Evolutionary conservation across 2,797 vertebrate species (phyloP).

Genomic region (Takifugu ocellatus): DNA sequence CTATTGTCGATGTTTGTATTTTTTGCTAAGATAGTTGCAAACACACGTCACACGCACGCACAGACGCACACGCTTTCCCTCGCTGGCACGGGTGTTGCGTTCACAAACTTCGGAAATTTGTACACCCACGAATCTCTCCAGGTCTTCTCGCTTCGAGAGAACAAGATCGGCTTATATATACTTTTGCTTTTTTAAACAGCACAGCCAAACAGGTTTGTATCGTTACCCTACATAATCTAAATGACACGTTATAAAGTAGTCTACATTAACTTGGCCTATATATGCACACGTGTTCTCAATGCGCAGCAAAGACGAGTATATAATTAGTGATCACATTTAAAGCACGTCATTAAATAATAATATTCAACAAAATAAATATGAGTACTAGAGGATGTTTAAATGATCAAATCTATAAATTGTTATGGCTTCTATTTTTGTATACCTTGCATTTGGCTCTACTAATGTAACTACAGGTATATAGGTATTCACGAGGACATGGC

Average conservation of each 20-base stretch:
- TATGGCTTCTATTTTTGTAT: too few species aligned
- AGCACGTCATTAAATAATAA: too few species aligned
- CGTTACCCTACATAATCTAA: background rate
- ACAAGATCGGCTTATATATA: background rate
- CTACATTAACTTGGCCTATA: background rate
- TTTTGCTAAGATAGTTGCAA: background rate
- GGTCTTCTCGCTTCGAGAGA: background rate
- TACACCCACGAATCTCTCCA: background rate
- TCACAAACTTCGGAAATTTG: conserved; percentile 28
- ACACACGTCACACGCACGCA: conserved; percentile 28
- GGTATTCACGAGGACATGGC: too few species aligned
- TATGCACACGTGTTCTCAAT: too few species aligned
- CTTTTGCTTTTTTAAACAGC: background rate
- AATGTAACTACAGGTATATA: too few species aligned
- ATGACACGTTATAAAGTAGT: too few species aligned
- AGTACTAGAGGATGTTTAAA: too few species aligned
- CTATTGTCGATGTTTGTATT: conserved; percentile 4
- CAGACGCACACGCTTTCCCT: conserved; percentile 30
- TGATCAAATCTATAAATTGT: too few species aligned
- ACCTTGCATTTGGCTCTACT: too few species aligned
- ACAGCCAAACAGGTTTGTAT: background rate
- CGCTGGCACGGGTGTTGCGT: conserved; percentile 36
- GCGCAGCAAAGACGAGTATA: too few species aligned
- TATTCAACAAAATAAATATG: too few species aligned
- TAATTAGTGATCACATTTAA: too few species aligned